A percentile compares a stretch with the other conserved stretches of the same genome.
These are phyloP conservation scores for Cantharis flavilabris DNA, from an alignment of 2,888 invertebrate species.

Conservation along the genomic window DNA sequence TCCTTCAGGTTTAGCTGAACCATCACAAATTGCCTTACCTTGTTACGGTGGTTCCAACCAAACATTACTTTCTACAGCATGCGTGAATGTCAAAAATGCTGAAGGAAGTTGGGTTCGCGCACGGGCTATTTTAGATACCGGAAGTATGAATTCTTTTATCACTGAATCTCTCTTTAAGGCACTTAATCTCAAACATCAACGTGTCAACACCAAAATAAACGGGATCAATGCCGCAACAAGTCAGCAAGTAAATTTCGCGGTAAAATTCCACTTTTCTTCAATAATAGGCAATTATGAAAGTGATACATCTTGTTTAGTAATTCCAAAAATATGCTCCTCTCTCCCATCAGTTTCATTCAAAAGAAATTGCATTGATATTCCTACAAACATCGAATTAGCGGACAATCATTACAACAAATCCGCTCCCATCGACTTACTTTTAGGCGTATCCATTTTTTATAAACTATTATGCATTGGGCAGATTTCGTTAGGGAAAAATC, in stretches of 20 bases:
- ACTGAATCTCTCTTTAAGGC: not conserved
- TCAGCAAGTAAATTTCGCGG: not conserved
- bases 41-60: not conserved
- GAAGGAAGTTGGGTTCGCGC: not conserved
- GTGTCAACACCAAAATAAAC: not conserved
- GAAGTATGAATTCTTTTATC: not conserved
- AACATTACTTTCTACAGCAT: constrained; percentile 8
- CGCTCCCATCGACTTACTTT: not conserved
- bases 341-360: not conserved
- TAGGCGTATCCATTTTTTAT: constrained; percentile 9
- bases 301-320: not conserved
- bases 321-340: constrained; percentile 4
- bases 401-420: not conserved
- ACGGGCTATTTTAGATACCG: constrained; percentile 3
- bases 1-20: too few relatives aligned
- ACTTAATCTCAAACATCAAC: not conserved
- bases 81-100: not conserved
- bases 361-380: not conserved
- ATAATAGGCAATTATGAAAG: not conserved
- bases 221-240: not conserved
- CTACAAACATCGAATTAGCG: not conserved
- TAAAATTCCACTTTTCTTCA: not conserved
- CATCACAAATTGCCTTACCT: too few relatives aligned
- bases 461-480: not conserved
- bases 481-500: not conserved